These are phyloP conservation scores for Chrysotoxum bicinctum DNA, from an alignment of 2,888 invertebrate species.

Conservation along the genomic window DNA sequence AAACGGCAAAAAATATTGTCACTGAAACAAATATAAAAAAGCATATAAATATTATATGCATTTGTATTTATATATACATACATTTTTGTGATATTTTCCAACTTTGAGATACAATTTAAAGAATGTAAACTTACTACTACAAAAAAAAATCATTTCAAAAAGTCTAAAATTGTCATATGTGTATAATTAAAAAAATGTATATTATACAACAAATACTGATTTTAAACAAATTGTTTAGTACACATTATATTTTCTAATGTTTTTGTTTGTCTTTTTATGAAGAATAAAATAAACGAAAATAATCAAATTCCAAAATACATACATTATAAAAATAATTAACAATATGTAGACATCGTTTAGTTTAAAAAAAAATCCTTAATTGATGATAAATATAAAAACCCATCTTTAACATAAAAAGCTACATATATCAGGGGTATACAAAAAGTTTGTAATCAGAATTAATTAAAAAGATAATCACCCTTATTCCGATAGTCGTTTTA, in stretches of 20 bases:
- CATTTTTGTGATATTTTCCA: constrained; percentile 71
- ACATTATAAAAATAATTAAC: neutral
- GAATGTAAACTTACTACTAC: constrained; percentile 51
- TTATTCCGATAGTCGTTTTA: no score
- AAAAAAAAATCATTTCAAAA: constrained; percentile 52
- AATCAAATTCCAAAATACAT: constrained; percentile 9
- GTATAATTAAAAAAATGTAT: constrained; percentile 30
- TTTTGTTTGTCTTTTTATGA: neutral
- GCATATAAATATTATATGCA: constrained; percentile 49
- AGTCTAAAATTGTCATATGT: constrained; percentile 50
- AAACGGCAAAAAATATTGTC: constrained; percentile 31
- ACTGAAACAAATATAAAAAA: constrained; percentile 27
- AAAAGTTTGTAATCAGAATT: constrained; percentile 22
- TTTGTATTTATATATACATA: constrained; percentile 60
- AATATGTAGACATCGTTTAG: constrained; percentile 25
- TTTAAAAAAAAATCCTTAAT: neutral
- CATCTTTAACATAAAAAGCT: neutral
- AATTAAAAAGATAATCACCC: constrained; percentile 26
- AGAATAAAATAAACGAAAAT: constrained; percentile 4
- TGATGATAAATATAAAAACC: neutral
- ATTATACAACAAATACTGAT: constrained; percentile 27
- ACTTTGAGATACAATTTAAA: constrained; percentile 67
- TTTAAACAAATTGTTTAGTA: constrained; percentile 32
- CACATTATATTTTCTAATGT: constrained; percentile 3
- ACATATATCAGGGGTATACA: neutral